These are phyloP conservation scores for Lates calcarifer DNA, from an alignment of 2,113 vertebrate genomes.

Conservation along the genomic window DNA sequence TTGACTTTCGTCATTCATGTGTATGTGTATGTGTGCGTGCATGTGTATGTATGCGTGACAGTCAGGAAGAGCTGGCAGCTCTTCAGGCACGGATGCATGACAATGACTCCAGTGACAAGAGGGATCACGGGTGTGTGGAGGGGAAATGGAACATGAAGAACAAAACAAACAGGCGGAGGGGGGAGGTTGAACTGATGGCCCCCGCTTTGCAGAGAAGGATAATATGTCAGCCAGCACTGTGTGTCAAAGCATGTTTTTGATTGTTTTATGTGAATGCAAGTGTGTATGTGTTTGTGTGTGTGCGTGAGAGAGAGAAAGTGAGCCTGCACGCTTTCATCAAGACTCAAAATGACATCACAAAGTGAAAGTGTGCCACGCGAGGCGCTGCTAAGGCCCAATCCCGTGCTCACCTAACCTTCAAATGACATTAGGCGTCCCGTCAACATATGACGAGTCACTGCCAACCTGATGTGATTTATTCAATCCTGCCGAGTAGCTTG, in stretches of 20 bases:
- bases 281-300: not conserved
- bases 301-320: constrained; percentile 18
- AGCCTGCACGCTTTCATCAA: constrained; percentile 48
- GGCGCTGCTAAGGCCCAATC: constrained; percentile 50
- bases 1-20: constrained; percentile 41
- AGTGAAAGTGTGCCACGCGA: constrained; percentile 42
- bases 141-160: constrained; percentile 82
- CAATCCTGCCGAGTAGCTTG: constrained; percentile 69
- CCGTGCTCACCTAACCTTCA: constrained; percentile 78
- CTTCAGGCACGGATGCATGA: constrained; percentile 63
- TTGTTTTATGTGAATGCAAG: constrained; percentile 23
- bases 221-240: constrained; percentile 65
- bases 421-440: constrained; percentile 77
- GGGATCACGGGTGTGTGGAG: constrained; percentile 62
- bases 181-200: constrained; percentile 38
- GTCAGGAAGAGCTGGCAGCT: constrained; percentile 58
- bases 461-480: constrained; percentile 78
- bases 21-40: constrained; percentile 19
- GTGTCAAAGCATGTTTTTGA: constrained; percentile 51
- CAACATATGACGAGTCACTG: constrained; percentile 70
- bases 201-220: constrained; percentile 51
- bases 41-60: constrained; percentile 30
- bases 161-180: constrained; percentile 72
- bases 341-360: constrained; percentile 53
- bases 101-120: constrained; percentile 70